Evolutionary conservation across 2,888 invertebrate genomes (phyloP), one percentile per base, ranked within the genome.

Genomic region (Epinotia ramella): DNA sequence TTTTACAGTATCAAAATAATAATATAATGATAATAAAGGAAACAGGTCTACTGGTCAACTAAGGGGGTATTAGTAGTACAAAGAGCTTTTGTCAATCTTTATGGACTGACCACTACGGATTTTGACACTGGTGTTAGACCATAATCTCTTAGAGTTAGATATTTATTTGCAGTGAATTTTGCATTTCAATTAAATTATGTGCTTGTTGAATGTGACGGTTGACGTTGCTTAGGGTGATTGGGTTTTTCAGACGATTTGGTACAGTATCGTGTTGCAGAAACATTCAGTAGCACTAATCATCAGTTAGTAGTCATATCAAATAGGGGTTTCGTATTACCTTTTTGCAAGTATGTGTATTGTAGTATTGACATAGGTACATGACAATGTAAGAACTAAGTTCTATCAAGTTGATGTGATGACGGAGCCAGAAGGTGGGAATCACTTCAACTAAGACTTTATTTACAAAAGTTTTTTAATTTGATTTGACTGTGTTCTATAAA

Each of bases 51-150:
- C 93, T 88, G 92, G 94, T 88, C 92, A 82, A 79, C 85, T 81
- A 93, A 93, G 91, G 93, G 83, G 92, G 93, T 90, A 90, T 92
- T 91, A 92, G 89, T 90, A 88, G 85, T 83, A 88, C 86, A 88
- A 88, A 87, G 82, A 82, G 65, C 60, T 78, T 79, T 83, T 82
- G 85, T 88, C 89, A 90, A 93, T 93, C 93, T 93, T 93, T 92
- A 94, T 94, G 82, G 87, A 94, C 80, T 94, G 92, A 88, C 91
- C 93, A 84, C 89, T 89, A 88, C 92, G 89, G 89, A 86, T 69
- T 56, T 28, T 91, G 91, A 90, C 92, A 81, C 82, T 76, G 88
- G 91, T 90, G 93, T 91, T 92, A 93, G 90, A 92, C 93, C 93
- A 91, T 94, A 94, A 94, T 92, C 93, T 91, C 87, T 84, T 83